Evolutionary conservation across 2,888 invertebrate species (phyloP).

Genomic region (Andrena trimmerana): DNA sequence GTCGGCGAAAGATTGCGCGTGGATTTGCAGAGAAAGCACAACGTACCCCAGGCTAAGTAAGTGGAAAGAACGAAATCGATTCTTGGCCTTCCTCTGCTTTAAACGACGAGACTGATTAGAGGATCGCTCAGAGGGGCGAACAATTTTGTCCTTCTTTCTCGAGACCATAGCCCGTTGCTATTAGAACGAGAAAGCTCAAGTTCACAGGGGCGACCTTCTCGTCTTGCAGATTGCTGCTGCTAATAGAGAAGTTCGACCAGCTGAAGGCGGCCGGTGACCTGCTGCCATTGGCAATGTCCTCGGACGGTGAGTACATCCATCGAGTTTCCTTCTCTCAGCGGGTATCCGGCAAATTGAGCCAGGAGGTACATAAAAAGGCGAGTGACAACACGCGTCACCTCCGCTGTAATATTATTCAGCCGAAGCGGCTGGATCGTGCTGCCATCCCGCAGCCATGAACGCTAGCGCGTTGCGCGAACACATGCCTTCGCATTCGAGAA

Average conservation of each 20-base stretch:
- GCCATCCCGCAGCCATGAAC: slow-evolving; percentile 66
- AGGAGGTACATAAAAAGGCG: slow-evolving; percentile 33
- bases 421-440: slow-evolving; percentile 61
- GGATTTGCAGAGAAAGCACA: slow-evolving; percentile 93
- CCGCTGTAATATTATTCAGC: slow-evolving; percentile 47
- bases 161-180: no score
- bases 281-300: slow-evolving; percentile 89
- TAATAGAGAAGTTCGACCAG: slow-evolving; percentile 95
- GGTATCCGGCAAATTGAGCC: slow-evolving; percentile 31
- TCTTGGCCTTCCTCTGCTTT: slow-evolving; percentile 15
- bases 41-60: slow-evolving; percentile 90
- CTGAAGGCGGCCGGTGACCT: slow-evolving; percentile 92
- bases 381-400: slow-evolving; percentile 39
- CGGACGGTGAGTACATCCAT: slow-evolving; percentile 80
- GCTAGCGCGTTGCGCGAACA: slow-evolving; percentile 50
- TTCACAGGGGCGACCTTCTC: neutral
- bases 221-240: slow-evolving; percentile 85
- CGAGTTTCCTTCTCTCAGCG: slow-evolving; percentile 30
- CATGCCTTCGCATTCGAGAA: slow-evolving; percentile 59
- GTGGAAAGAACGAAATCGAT: slow-evolving; percentile 68
- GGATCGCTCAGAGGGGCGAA: neutral
- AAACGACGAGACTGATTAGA: neutral
- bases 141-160: no score
- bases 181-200: no score
- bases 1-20: slow-evolving; percentile 94